Percentiles rank a stretch among this genome's conserved stretches.
Evolutionary conservation across 1,140 invertebrate genomes (phyloP).

Genomic region (Zaprionus inermis): DNA sequence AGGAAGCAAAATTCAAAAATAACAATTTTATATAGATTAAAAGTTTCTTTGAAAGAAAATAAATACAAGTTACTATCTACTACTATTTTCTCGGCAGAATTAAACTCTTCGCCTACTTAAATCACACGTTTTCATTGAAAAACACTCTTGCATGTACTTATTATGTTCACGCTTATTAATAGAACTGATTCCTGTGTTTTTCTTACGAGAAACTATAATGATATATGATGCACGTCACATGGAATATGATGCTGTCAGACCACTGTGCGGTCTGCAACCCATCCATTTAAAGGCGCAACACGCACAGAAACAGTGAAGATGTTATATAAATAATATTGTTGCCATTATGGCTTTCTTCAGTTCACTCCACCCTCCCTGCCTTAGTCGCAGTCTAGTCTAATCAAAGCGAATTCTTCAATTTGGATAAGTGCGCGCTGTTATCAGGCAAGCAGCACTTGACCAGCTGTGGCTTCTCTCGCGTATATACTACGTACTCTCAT

Average conservation of each 20-base stretch:
- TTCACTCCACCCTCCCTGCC: conserved; percentile 35
- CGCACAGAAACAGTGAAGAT: conserved; percentile 25
- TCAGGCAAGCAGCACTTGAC: conserved; percentile 55
- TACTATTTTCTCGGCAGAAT: not conserved
- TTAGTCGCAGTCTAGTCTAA: conserved; percentile 34
- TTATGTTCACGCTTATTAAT: not conserved
- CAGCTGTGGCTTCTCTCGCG: conserved; percentile 15
- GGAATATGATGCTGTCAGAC: not conserved
- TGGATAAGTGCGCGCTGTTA: conserved; percentile 84
- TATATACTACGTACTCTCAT: conserved; percentile 5
- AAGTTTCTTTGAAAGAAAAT: not conserved
- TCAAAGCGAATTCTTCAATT: conserved; percentile 74
- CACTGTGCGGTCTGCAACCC: conserved; percentile 21
- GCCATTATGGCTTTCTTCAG: not conserved
- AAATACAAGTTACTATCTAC: not conserved
- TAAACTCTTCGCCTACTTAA: not conserved
- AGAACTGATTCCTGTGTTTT: not conserved
- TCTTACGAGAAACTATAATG: not conserved
- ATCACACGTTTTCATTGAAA: not conserved
- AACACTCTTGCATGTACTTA: not conserved
- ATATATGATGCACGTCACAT: not conserved
- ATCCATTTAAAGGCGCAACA: conserved; percentile 12
- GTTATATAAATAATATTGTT: conserved; percentile 39
- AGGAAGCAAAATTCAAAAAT: too few species aligned
- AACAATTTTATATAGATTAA: not conserved